Evolutionary conservation across 2,113 vertebrate genomes (phyloP).

Genomic region (Cettia cetti): DNA sequence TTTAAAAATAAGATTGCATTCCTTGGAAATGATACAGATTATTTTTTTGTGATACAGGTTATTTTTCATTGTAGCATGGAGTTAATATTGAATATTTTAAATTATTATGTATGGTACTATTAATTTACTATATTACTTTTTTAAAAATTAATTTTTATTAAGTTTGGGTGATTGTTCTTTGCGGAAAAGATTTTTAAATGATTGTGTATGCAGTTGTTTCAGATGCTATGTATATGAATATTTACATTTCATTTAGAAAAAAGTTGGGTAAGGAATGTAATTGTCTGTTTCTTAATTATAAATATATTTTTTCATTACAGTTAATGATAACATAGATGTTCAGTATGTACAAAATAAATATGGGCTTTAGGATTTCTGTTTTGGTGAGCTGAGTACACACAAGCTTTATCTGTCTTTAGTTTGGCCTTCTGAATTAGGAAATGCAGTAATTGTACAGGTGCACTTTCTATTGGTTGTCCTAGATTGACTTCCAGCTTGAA

Average conservation of each 20-base stretch:
- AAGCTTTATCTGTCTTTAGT: constrained; percentile 38
- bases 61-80: constrained; percentile 10
- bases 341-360: not conserved
- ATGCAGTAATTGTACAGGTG: constrained; percentile 74
- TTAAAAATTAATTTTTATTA: not conserved
- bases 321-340: not conserved
- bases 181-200: not conserved
- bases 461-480: constrained; percentile 75
- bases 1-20: not conserved
- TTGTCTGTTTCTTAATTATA: constrained; percentile 17
- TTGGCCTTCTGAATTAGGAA: constrained; percentile 68
- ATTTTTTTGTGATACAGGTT: not conserved
- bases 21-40: not conserved
- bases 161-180: not conserved
- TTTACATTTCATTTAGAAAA: not conserved
- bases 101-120: not conserved
- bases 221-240: not conserved
- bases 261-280: not conserved
- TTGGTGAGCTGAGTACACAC: constrained; percentile 44
- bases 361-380: not conserved
- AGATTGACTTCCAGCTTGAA: constrained; percentile 74
- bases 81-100: not conserved
- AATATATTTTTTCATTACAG: constrained; percentile 3
- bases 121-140: not conserved
- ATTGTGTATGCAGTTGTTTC: not conserved